Percentiles rank a stretch among this genome's conserved stretches.
Evolutionary conservation across 1,140 invertebrate species (phyloP).

Genomic region (Eubasilissa regina): DNA sequence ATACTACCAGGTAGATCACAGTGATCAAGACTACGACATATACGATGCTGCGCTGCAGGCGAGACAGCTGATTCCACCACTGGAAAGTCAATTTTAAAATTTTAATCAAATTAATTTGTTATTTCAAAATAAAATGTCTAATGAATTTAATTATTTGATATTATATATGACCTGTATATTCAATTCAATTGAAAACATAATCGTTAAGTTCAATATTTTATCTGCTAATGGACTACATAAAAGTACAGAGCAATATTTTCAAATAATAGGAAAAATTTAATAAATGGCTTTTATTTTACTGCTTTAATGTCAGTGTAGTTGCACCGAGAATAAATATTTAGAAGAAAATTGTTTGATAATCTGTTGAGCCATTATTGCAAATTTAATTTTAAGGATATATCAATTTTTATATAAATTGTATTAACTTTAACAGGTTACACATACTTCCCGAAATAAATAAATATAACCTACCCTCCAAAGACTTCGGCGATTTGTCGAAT

Average conservation of each 20-base stretch:
- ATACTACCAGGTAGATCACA: constrained; percentile 50
- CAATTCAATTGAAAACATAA: not conserved
- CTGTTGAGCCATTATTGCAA: not conserved
- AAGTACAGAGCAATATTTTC: not conserved
- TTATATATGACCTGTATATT: not conserved
- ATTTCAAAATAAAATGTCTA: too few relatives aligned
- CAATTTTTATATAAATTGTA: too few relatives aligned
- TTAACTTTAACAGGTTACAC: too few relatives aligned
- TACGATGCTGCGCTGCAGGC: constrained; percentile 83
- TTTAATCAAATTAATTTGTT: not conserved
- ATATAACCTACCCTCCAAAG: constrained; percentile 27
- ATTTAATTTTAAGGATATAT: too few relatives aligned
- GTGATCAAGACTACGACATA: constrained; percentile 70
- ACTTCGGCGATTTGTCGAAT: constrained; percentile 24
- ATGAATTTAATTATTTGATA: not conserved
- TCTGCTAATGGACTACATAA: not conserved
- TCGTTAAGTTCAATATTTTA: not conserved
- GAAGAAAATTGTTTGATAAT: not conserved
- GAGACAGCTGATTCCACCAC: constrained; percentile 89
- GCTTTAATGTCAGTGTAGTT: too few relatives aligned
- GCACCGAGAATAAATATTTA: too few relatives aligned
- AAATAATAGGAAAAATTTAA: not conserved
- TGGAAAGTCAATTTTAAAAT: constrained; percentile 66
- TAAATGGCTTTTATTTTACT: not conserved
- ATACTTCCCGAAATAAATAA: not conserved